Percentiles rank a stretch among this genome's conserved stretches.
Conservation (phyloP, 1,140 invertebrate genomes). For the Piezodorus guildinii region DNA sequence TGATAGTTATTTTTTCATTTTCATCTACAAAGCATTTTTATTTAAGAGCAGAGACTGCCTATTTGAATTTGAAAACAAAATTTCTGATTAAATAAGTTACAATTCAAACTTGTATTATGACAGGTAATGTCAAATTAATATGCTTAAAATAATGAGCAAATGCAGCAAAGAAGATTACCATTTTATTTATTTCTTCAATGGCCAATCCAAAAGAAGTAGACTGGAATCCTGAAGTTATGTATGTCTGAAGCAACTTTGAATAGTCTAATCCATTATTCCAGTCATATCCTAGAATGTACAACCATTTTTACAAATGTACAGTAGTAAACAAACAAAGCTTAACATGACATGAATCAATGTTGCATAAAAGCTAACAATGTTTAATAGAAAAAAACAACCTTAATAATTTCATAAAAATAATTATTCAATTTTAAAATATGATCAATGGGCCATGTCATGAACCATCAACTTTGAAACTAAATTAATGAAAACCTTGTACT, state of each 20-base stretch:
- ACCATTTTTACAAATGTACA: background rate
- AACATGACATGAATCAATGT: background rate
- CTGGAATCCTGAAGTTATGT: slow-evolving; percentile 81
- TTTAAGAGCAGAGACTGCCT: too few species aligned
- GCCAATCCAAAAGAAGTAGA: slow-evolving; percentile 89
- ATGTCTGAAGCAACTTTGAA: slow-evolving; percentile 68
- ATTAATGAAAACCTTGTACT: slow-evolving; percentile 42
- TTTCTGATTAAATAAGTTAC: background rate
- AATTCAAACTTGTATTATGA: background rate
- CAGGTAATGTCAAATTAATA: background rate
- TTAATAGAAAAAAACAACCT: too few species aligned
- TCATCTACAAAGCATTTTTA: too few species aligned
- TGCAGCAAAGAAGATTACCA: slow-evolving; percentile 45
- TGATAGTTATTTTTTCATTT: too few species aligned
- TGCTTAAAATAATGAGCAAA: slow-evolving; percentile 1
- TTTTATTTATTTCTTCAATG: slow-evolving; percentile 82
- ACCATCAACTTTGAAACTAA: background rate
- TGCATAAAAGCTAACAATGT: background rate
- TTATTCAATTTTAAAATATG: background rate
- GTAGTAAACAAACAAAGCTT: background rate
- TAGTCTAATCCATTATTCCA: slow-evolving; percentile 90
- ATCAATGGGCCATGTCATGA: background rate
- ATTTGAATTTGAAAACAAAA: too few species aligned
- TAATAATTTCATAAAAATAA: too few species aligned
- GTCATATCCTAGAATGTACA: slow-evolving; percentile 58